phyloP scores from a whole-genome alignment of 2,113 vertebrate species.

The Herpailurus yagouaroundi region DNA sequence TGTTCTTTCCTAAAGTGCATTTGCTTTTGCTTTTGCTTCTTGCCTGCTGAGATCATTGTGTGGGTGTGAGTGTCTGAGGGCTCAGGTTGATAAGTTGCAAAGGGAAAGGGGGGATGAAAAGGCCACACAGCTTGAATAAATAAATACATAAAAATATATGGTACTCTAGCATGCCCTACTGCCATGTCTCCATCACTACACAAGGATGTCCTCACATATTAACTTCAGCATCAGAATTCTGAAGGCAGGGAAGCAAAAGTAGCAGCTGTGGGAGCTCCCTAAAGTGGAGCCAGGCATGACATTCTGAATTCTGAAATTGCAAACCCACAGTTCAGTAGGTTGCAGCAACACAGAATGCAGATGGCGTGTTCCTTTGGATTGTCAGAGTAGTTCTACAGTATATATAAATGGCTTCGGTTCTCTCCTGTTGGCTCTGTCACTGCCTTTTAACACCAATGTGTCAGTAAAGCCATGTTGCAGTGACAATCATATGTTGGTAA shows the following conservation, averaged over 20 bases:
- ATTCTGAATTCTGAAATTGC: slow-evolving; percentile 58
- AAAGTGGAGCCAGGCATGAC: slow-evolving; percentile 20
- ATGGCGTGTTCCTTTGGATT: slow-evolving; percentile 58
- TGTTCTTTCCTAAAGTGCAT: slow-evolving; percentile 75
- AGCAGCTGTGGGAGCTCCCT: slow-evolving; percentile 60
- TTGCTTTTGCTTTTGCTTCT: slow-evolving; percentile 69
- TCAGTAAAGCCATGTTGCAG: slow-evolving; percentile 65
- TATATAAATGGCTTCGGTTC: slow-evolving; percentile 34
- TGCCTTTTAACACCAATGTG: slow-evolving; percentile 65
- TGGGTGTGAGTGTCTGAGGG: slow-evolving; percentile 59
- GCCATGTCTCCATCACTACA: slow-evolving; percentile 51
- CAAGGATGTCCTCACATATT: slow-evolving; percentile 53
- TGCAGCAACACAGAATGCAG: slow-evolving; percentile 68
- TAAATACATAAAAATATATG: slow-evolving; percentile 54
- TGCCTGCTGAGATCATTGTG: slow-evolving; percentile 78
- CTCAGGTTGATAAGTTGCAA: slow-evolving; percentile 66
- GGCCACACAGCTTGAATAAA: slow-evolving; percentile 71
- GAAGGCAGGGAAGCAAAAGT: neutral
- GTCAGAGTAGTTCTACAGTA: slow-evolving; percentile 37
- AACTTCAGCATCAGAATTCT: slow-evolving; percentile 66
- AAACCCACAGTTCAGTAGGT: slow-evolving; percentile 56
- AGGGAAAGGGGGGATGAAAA: neutral
- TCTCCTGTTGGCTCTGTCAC: slow-evolving; percentile 50
- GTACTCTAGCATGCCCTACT: slow-evolving; percentile 55
- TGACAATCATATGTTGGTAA: slow-evolving; percentile 55